A percentile compares a stretch with the other conserved stretches of the same genome.
Conservation (phyloP, 2,888 invertebrate species). For the Anticlea derivata region DNA sequence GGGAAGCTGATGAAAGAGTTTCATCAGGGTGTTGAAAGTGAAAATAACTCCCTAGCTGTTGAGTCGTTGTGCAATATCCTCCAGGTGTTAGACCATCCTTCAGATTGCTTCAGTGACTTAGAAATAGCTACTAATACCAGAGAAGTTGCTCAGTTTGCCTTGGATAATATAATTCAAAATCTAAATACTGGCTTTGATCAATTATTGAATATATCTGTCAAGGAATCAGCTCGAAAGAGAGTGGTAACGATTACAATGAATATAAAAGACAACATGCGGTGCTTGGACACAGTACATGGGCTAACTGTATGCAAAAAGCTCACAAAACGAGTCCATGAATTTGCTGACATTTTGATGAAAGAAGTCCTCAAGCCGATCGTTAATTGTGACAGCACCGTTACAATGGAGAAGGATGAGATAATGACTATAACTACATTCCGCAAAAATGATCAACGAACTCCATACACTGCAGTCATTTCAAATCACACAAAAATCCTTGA, state of each 20-base stretch:
- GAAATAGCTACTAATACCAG: conserved; percentile 78
- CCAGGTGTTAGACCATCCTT: conserved; percentile 67
- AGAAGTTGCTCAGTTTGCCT: conserved; percentile 67
- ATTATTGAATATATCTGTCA: conserved; percentile 16
- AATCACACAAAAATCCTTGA: conserved; percentile 83
- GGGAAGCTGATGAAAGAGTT: conserved; percentile 64
- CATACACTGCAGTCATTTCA: conserved; percentile 81
- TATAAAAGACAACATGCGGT: conserved; percentile 53
- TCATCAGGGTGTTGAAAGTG: conserved; percentile 59
- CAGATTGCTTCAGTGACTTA: conserved; percentile 76
- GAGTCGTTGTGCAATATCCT: conserved; percentile 77
- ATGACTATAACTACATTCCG: conserved; percentile 65
- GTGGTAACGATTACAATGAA: conserved; percentile 55
- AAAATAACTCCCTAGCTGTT: conserved; percentile 71
- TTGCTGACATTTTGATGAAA: conserved; percentile 84
- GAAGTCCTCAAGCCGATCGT: conserved; percentile 85
- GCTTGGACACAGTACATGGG: conserved; percentile 66
- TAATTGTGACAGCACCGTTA: conserved; percentile 69
- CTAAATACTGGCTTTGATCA: conserved; percentile 72
- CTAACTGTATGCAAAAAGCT: conserved; percentile 68
- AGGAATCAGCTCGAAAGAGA: conserved; percentile 40
- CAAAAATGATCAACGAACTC: conserved; percentile 66
- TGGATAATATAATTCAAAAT: conserved; percentile 72
- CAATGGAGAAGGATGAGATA: conserved; percentile 60
- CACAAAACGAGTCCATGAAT: conserved; percentile 75